phyloP scores from a whole-genome alignment of 2,888 invertebrate genomes.

The Cerastis rubricosa region DNA sequence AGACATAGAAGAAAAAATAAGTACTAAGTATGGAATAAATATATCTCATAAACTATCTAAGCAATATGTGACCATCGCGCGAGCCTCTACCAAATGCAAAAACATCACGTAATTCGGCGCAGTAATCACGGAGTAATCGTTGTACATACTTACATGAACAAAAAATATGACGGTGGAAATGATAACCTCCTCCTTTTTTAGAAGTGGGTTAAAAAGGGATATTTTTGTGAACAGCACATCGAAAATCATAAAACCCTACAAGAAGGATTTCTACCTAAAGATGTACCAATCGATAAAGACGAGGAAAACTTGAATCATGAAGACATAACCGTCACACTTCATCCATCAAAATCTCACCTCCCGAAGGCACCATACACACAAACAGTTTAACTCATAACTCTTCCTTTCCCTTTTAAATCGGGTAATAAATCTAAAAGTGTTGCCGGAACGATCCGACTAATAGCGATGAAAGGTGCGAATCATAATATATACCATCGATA shows the following conservation, averaged over 20 bases:
- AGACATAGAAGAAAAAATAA: too few species aligned
- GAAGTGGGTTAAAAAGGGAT: not conserved
- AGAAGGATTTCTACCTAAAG: not conserved
- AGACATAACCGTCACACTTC: conserved; percentile 24
- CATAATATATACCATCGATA: conserved; percentile 18
- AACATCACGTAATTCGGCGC: too few species aligned
- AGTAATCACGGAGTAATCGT: too few species aligned
- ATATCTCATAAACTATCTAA: too few species aligned
- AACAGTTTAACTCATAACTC: conserved; percentile 43
- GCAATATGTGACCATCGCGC: too few species aligned
- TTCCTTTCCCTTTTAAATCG: conserved; percentile 57
- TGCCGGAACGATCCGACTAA: conserved; percentile 51
- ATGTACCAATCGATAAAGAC: not conserved
- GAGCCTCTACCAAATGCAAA: too few species aligned
- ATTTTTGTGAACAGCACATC: not conserved
- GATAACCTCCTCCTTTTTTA: too few species aligned
- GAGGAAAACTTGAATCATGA: conserved; percentile 2
- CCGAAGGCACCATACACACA: conserved; percentile 20
- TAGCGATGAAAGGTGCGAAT: conserved; percentile 57
- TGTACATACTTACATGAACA: too few species aligned
- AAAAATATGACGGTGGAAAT: too few species aligned
- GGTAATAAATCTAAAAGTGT: conserved; percentile 52
- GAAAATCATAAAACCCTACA: not conserved
- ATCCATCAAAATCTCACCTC: conserved; percentile 28
- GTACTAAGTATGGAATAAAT: too few species aligned